phyloP scores from a whole-genome alignment of 2,888 invertebrate species.

The Chloroclystis v-ata region DNA sequence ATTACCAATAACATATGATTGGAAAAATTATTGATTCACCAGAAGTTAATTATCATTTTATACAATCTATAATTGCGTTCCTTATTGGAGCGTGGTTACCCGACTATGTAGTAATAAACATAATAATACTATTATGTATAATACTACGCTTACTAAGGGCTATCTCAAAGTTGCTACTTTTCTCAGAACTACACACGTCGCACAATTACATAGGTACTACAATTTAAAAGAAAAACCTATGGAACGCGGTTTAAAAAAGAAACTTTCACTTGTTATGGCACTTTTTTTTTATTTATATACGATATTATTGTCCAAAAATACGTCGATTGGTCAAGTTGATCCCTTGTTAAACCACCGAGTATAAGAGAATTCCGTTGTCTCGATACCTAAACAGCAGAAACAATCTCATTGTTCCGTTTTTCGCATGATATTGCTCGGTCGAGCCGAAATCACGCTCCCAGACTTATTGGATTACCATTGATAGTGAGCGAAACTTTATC shows the following conservation, averaged over 20 bases:
- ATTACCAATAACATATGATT: too few species aligned
- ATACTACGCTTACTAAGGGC: too few species aligned
- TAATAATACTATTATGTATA: too few species aligned
- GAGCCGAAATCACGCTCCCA: constrained; percentile 45
- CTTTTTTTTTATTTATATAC: not conserved
- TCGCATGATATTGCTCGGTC: constrained; percentile 37
- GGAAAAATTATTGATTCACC: too few species aligned
- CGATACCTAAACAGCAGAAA: constrained; percentile 18
- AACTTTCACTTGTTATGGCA: too few species aligned
- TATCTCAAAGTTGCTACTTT: too few species aligned
- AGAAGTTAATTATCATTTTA: too few species aligned
- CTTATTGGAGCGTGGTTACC: not conserved
- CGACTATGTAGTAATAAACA: not conserved
- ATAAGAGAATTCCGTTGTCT: constrained; percentile 15
- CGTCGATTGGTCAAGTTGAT: constrained; percentile 9
- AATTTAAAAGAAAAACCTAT: too few species aligned
- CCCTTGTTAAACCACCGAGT: constrained; percentile 9
- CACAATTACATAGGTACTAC: too few species aligned
- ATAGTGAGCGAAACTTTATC: constrained; percentile 40
- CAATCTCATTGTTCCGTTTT: constrained; percentile 25
- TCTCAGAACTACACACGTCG: too few species aligned
- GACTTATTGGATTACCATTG: constrained; percentile 49
- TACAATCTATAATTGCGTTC: not conserved
- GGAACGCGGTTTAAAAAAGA: too few species aligned
- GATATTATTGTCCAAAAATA: constrained; percentile 2